A percentile compares a stretch with the other conserved stretches of the same genome.
Evolutionary conservation across 2,888 invertebrate species (phyloP).

Genomic region (Trypoxylon attenuatum): DNA sequence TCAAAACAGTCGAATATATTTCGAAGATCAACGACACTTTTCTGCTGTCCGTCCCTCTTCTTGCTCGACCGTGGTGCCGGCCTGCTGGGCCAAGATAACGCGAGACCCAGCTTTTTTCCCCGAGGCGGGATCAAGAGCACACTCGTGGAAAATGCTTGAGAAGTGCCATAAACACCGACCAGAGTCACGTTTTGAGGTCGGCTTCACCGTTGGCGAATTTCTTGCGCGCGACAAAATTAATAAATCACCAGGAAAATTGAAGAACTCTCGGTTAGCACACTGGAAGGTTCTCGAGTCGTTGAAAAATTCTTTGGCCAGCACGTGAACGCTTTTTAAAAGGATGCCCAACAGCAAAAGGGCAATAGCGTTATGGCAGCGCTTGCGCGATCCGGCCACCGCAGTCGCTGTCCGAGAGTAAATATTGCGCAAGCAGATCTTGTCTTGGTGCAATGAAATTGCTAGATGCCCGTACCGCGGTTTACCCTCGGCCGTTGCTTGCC

Average conservation of each 20-base stretch:
- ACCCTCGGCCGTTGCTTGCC: background rate
- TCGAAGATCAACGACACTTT: constrained; percentile 35
- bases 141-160: too few relatives aligned
- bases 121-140: too few relatives aligned
- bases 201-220: too few relatives aligned
- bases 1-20: constrained; percentile 63
- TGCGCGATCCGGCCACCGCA: background rate
- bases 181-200: too few relatives aligned
- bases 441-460: constrained; percentile 32
- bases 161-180: too few relatives aligned
- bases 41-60: constrained; percentile 13
- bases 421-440: constrained; percentile 30
- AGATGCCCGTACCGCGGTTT: background rate
- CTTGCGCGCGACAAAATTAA: too few relatives aligned
- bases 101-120: constrained; percentile 14
- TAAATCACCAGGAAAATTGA: too few relatives aligned
- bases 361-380: background rate
- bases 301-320: too few relatives aligned
- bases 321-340: too few relatives aligned
- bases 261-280: too few relatives aligned
- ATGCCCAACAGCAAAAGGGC: too few relatives aligned
- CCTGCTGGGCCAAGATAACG: constrained; percentile 8
- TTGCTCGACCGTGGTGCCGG: constrained; percentile 13
- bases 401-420: constrained; percentile 10
- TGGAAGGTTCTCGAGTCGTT: too few relatives aligned